A percentile compares a stretch with the other conserved stretches of the same genome.
Evolutionary conservation across 2,113 vertebrate genomes (phyloP).

Genomic region (Melierax canorus): DNA sequence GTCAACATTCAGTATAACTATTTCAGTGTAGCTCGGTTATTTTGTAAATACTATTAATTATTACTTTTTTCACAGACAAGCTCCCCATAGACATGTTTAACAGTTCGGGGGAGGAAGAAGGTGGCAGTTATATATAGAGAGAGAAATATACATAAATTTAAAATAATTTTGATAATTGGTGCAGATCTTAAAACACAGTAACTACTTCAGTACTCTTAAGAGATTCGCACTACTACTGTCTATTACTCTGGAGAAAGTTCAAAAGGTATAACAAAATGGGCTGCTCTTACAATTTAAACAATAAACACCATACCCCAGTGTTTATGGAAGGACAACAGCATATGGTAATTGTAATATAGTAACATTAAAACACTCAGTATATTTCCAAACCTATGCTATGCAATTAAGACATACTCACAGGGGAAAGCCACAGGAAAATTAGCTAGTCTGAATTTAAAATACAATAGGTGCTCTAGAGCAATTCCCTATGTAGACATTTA

Average conservation of each 20-base stretch:
- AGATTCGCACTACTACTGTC: background rate
- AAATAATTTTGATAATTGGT: background rate
- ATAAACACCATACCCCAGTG: background rate
- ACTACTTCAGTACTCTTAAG: background rate
- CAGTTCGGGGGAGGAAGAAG: background rate
- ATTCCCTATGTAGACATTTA: background rate
- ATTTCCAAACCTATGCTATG: background rate
- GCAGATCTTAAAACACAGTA: background rate
- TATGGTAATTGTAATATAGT: background rate
- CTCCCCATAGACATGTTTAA: background rate
- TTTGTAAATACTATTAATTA: background rate
- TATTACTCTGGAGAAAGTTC: background rate
- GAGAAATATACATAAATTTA: background rate
- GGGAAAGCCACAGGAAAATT: background rate
- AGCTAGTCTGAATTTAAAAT: background rate
- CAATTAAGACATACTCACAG: background rate
- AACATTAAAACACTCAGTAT: background rate
- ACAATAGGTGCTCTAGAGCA: background rate
- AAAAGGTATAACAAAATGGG: background rate
- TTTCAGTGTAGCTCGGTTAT: background rate
- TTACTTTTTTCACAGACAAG: background rate
- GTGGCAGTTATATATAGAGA: background rate
- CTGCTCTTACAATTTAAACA: background rate
- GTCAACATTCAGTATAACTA: background rate
- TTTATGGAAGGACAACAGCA: background rate